These are phyloP conservation scores for Uloborus plumipes DNA, from an alignment of 2,888 invertebrate species.

Conservation along the genomic window DNA sequence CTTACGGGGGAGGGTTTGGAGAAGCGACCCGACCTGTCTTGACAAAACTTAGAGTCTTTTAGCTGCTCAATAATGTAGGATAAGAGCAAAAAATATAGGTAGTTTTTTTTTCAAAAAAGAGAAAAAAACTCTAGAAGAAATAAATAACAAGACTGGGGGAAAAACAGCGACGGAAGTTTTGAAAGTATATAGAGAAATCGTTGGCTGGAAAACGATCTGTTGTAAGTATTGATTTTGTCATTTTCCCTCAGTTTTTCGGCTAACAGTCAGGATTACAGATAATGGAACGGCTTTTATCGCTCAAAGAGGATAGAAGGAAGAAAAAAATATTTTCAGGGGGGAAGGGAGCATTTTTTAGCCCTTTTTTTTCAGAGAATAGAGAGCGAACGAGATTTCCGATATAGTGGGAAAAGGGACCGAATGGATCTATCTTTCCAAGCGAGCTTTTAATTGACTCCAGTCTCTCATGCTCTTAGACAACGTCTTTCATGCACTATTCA, in stretches of 20 bases:
- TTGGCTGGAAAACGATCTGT: conserved; percentile 58
- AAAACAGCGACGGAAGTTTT: conserved; percentile 22
- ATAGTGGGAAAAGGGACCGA: conserved; percentile 18
- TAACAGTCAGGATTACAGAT: conserved; percentile 59
- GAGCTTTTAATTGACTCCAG: conserved; percentile 59
- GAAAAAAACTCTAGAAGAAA: conserved; percentile 42
- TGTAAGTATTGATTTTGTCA: conserved; percentile 63
- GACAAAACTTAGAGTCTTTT: conserved; percentile 60
- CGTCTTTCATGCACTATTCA: neutral
- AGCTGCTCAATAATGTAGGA: conserved; percentile 63
- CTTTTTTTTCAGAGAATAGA: conserved; percentile 1
- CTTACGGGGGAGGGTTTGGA: conserved; percentile 34
- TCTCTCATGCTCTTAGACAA: conserved; percentile 29
- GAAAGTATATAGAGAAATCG: conserved; percentile 59
- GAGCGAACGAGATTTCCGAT: conserved; percentile 55
- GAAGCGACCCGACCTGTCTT: conserved; percentile 44
- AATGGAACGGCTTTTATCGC: conserved; percentile 63
- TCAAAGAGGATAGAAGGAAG: conserved; percentile 42
- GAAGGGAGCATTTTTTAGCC: conserved; percentile 17
- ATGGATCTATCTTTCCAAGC: conserved; percentile 34
- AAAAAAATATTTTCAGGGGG: conserved; percentile 13
- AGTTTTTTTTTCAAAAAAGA: conserved; percentile 9
- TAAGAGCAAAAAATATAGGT: conserved; percentile 24
- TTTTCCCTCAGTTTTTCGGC: conserved; percentile 63
- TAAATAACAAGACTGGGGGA: conserved; percentile 19